phyloP scores from a whole-genome alignment of 2,113 vertebrate genomes.

The Chelonoidis abingdonii region DNA sequence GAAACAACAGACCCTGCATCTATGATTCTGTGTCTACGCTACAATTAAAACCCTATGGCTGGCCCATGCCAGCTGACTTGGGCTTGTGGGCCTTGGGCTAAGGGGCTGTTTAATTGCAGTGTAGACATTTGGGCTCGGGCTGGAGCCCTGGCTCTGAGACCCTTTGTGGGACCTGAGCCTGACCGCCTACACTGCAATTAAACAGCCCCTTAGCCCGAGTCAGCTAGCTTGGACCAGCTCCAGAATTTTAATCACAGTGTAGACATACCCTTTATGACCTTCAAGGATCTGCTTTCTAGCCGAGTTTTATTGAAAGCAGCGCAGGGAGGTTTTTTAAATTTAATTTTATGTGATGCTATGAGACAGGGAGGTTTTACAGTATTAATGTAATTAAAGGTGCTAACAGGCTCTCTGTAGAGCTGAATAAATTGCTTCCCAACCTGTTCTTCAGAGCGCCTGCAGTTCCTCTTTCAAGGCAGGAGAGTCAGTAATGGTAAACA shows the following conservation, averaged over 20 bases:
- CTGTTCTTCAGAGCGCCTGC: too few species aligned
- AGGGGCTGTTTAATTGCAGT: background rate
- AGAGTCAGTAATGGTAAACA: background rate
- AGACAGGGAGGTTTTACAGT: background rate
- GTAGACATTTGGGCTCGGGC: background rate
- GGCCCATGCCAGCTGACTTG: background rate
- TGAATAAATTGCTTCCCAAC: background rate
- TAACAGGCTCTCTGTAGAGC: background rate
- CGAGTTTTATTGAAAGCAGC: rapidly evolving
- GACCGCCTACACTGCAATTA: too few species aligned
- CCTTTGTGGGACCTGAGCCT: too few species aligned
- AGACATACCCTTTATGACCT: background rate
- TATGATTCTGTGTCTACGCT: background rate
- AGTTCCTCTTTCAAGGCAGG: background rate
- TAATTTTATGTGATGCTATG: too few species aligned
- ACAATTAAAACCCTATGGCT: background rate
- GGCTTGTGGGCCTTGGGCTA: background rate
- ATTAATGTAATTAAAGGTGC: background rate
- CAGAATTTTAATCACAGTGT: too few species aligned
- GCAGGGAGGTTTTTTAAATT: background rate
- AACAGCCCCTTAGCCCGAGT: too few species aligned
- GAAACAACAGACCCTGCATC: background rate
- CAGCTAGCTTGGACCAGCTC: too few species aligned
- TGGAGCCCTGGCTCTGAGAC: too few species aligned
- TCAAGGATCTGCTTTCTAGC: background rate